Evolutionary conservation across 2,113 vertebrate species (phyloP).

Genomic region (Aptenodytes forsteri): DNA sequence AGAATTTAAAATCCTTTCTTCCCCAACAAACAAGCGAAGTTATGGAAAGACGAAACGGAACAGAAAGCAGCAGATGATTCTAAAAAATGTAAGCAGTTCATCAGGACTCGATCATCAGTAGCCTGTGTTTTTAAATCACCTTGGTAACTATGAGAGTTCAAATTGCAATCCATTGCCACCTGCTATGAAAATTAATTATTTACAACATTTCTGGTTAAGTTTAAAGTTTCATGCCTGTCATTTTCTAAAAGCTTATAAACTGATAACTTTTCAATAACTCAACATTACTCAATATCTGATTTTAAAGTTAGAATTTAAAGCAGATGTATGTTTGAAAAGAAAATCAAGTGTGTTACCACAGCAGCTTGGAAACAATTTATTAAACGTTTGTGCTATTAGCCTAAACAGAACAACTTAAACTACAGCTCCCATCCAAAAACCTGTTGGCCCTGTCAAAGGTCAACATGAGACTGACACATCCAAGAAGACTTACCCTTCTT

Average conservation of each 20-base stretch:
- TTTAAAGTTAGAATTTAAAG: slow-evolving; percentile 31
- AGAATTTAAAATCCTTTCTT: not conserved
- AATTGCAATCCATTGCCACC: not conserved
- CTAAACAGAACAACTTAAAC: slow-evolving; percentile 13
- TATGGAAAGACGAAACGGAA: not conserved
- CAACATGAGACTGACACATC: not conserved
- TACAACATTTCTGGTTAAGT: not conserved
- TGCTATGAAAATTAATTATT: not conserved
- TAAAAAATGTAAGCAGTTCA: not conserved
- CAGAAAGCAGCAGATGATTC: not conserved
- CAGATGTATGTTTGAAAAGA: not conserved
- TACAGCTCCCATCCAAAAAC: not conserved
- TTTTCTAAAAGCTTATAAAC: not conserved
- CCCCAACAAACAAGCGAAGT: not conserved
- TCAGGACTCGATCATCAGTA: not conserved
- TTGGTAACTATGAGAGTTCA: not conserved
- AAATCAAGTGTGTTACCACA: not conserved
- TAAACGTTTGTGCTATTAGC: slow-evolving; percentile 26
- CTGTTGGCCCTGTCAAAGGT: not conserved
- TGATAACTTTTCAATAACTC: not conserved
- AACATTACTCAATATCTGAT: not conserved
- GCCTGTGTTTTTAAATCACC: not conserved
- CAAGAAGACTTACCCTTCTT: not conserved
- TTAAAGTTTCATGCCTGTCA: not conserved
- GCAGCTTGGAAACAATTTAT: slow-evolving; percentile 33